Evolutionary conservation across 2,797 vertebrate species (phyloP), one percentile per base, ranked within the genome.

Genomic region (Dendrocincla fuliginosa): DNA sequence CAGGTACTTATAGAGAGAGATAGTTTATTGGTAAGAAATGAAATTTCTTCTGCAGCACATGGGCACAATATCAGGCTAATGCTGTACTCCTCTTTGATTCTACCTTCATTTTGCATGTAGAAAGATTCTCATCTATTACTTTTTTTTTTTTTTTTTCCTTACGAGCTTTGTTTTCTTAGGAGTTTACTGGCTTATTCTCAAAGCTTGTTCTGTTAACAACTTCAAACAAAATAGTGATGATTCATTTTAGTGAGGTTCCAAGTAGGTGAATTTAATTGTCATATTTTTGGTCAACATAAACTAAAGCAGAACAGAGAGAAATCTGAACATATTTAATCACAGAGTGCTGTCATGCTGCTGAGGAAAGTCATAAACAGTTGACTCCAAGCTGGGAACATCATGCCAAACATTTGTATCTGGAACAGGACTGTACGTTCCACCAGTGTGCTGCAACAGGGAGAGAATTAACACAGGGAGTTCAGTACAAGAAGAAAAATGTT

Each of bases 361-460:
- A 85, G 68, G 87, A 93, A 96, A 85, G 76, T 82, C 75, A 94
- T 81, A 96, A 96, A 95, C 76, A 90, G 81, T 44, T n/a, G 7
- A 89, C 55, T 92, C 94, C 78, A 96, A 91, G 44, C 76, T 89
- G 91, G 76, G 93, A 97, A 95, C 35, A 42, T 55, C 50, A 71
- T 95, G 93, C 97, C 96, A 97, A 93, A 95, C 87, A 94, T 94
- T 95, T 90, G 37, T 85, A 95, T 96, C 89, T 94, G 90, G 94
- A 96, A 89, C 56, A 91, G 91, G 70, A 80, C 86, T 95, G 73
- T 90, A 30, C 16, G 94, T 97, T 97, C 93, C 88, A 85, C 89
- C 46, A 81, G 56, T 20, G 92, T 92, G 37, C 95, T 95, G 74
- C 77, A 87, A 71, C 67, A 89, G 69, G 41, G 60, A 91, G 65